Percentiles rank a stretch among this genome's conserved stretches.
Evolutionary conservation across 2,888 invertebrate genomes (phyloP).

Genomic region (Rambutsinella grinnellia): DNA sequence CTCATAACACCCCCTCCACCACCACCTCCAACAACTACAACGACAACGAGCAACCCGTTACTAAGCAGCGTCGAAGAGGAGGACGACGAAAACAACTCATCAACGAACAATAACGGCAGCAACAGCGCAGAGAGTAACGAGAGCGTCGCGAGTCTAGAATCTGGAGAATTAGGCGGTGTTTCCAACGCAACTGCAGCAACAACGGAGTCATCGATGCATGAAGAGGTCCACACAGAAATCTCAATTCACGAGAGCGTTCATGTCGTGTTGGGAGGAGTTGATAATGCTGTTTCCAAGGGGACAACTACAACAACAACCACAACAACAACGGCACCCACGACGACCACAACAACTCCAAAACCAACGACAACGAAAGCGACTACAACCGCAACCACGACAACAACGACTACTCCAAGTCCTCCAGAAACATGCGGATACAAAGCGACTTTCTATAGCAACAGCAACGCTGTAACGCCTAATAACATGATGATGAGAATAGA

Average conservation of each 20-base stretch:
- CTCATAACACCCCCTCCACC: not conserved
- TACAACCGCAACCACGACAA: constrained; percentile 50
- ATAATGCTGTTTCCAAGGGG: not conserved
- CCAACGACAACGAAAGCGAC: constrained; percentile 37
- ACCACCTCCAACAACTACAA: constrained; percentile 50
- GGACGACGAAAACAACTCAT: constrained; percentile 41
- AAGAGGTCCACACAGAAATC: constrained; percentile 46
- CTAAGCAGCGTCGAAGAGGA: constrained; percentile 54
- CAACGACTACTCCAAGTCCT: not conserved
- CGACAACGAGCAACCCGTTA: constrained; percentile 7
- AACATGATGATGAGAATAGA: too few relatives aligned
- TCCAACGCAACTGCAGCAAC: not conserved
- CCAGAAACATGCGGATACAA: constrained; percentile 19
- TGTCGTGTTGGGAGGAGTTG: constrained; percentile 13
- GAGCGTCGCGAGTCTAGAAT: not conserved
- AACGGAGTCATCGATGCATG: constrained; percentile 19
- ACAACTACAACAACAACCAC: constrained; percentile 5
- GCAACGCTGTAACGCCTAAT: too few relatives aligned
- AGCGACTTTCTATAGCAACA: constrained; percentile 31
- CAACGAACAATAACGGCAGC: constrained; percentile 13
- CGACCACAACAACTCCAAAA: constrained; percentile 27
- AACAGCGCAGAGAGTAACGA: constrained; percentile 19
- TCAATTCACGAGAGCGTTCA: constrained; percentile 21
- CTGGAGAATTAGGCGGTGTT: not conserved
- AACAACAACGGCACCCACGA: constrained; percentile 26